phyloP scores from a whole-genome alignment of 1,140 invertebrate genomes.

The Bombus polaris region DNA sequence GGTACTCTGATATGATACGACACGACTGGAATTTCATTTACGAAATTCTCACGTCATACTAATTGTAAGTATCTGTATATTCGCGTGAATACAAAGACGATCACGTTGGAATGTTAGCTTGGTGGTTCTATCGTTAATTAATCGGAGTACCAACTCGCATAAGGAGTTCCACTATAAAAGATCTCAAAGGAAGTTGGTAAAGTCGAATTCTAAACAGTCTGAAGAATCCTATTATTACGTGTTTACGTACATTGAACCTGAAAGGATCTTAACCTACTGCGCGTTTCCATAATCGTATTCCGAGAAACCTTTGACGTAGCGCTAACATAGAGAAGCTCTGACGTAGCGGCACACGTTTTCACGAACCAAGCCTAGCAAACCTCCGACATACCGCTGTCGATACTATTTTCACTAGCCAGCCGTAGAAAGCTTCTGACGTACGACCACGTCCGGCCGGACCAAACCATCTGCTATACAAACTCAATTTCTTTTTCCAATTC shows the following conservation, averaged over 20 bases:
- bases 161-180: background rate
- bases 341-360: slow-evolving; percentile 6
- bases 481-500: no score
- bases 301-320: slow-evolving; percentile 20
- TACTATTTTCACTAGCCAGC: background rate
- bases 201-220: background rate
- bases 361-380: background rate
- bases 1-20: background rate
- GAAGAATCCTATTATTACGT: background rate
- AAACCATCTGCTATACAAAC: background rate
- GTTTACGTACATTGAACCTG: slow-evolving; percentile 3
- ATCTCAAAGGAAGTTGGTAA: background rate
- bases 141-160: background rate
- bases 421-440: background rate
- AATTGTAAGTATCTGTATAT: background rate
- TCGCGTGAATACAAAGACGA: background rate
- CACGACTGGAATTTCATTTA: background rate
- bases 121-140: no score
- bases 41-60: background rate
- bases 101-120: background rate
- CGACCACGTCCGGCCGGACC: background rate
- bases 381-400: background rate
- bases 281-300: background rate
- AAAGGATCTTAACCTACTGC: background rate
- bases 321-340: background rate